A percentile compares a stretch with the other conserved stretches of the same genome.
These are phyloP conservation scores for Machimus rusticus DNA, from an alignment of 2,888 invertebrate genomes.

Conservation along the genomic window DNA sequence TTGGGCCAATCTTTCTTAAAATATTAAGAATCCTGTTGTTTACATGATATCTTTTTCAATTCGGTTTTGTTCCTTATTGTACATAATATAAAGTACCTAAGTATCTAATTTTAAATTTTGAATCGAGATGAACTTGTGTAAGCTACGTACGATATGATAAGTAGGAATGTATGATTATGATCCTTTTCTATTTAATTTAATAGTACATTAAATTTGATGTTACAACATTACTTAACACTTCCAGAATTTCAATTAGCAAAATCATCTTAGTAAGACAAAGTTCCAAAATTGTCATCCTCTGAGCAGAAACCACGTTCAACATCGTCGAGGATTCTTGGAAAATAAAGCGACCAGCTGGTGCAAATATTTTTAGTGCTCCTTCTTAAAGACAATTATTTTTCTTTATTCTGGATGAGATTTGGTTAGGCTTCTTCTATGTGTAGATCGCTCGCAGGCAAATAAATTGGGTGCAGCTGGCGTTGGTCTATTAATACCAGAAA, in stretches of 20 bases:
- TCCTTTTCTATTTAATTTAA: no score
- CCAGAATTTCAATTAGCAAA: neutral
- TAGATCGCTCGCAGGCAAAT: neutral
- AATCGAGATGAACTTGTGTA: no score
- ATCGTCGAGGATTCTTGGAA: neutral
- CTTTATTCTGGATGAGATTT: neutral
- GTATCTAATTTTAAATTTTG: no score
- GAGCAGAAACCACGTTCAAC: neutral
- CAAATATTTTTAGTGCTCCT: neutral
- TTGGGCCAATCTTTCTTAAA: no score
- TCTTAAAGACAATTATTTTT: neutral
- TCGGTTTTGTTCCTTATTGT: no score
- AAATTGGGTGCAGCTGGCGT: slow-evolving; percentile 27
- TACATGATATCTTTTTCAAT: no score
- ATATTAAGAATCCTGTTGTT: no score
- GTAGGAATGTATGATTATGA: no score
- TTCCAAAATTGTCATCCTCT: neutral
- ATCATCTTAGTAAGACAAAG: neutral
- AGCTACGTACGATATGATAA: no score
- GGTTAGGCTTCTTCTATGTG: neutral
- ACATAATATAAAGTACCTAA: no score
- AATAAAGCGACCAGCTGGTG: neutral
- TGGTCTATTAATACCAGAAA: slow-evolving; percentile 18
- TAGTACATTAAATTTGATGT: no score
- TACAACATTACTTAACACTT: neutral